Evolutionary conservation across 2,888 invertebrate genomes (phyloP), one percentile per base, ranked within the genome.

Genomic region (Macroteleia sp.): DNA sequence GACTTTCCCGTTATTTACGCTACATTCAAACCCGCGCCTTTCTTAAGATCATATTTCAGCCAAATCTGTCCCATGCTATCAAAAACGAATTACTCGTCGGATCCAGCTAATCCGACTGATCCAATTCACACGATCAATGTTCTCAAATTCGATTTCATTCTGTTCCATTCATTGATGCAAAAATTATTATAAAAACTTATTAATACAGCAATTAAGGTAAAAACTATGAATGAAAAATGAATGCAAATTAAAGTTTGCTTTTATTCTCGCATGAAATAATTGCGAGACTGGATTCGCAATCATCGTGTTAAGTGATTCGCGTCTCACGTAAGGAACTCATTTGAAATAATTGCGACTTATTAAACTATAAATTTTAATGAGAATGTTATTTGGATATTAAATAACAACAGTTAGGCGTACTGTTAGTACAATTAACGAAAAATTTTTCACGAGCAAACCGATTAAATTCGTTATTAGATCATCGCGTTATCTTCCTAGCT

Each of bases 1-100:
- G 10, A 50, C 69, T 59, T 69, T 78, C 69, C 77, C 77, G 77
- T 78, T 78, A 78, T 73, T 69, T 78, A 78, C 77, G 73, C 77
- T 74, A 78, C 77, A 78, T 78, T 78, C 77, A 74, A 62, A 64
- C 44, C 77, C 56, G 69, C 73, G 54, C 70, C 64, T 69, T 56
- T 74, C 66, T 66, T 66, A 66, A 22, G 25, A 19, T 44, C 75
- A 32, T 57, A 67, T 50, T 41, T 69, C 69, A 56, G 20, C 75
- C 44, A 48, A 75, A 74, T 59, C 59, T 10, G 20, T 41, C 54
- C n/a, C n/a, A n/a, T n/a, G 42, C 32, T 56, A 48, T 61, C 61
- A 62, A 62, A 64, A 62, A 17, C 28, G 2, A 42, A 34, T 52
- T 17, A 1, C 22, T 36, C 28, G 22, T 36, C 2, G 39, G 41